phyloP scores from a whole-genome alignment of 1,140 invertebrate species.

The Bombus haemorrhoidalis region DNA sequence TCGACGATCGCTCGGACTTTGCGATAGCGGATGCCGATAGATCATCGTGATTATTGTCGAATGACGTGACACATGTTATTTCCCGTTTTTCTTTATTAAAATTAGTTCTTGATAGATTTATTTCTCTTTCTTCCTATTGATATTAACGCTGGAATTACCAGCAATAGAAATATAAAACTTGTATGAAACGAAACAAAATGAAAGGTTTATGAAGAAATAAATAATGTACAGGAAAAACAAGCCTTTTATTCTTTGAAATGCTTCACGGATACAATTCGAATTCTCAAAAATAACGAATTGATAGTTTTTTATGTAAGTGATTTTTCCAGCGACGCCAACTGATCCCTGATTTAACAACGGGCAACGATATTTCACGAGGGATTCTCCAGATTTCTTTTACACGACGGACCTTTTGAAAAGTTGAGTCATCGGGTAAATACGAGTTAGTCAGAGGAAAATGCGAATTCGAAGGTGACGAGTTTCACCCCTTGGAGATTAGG shows the following conservation, averaged over 20 bases:
- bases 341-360: background rate
- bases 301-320: background rate
- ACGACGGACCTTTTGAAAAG: background rate
- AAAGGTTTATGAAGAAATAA: background rate
- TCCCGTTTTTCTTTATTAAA: background rate
- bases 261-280: background rate
- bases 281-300: background rate
- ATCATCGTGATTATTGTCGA: constrained; percentile 20
- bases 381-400: background rate
- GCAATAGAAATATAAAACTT: background rate
- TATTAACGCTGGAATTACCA: background rate
- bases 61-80: background rate
- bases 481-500: constrained; percentile 26
- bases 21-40: constrained; percentile 6
- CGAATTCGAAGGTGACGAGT: constrained; percentile 1
- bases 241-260: too few species aligned
- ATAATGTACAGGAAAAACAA: background rate
- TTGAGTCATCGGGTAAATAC: constrained; percentile 26
- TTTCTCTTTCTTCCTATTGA: background rate
- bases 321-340: background rate
- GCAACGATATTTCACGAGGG: background rate
- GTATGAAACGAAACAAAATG: background rate
- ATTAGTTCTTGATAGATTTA: background rate
- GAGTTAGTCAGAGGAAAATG: background rate
- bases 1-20: constrained; percentile 31